Conservation (phyloP, 2,113 vertebrate species). For the Triplophysa tibetana region DNA sequence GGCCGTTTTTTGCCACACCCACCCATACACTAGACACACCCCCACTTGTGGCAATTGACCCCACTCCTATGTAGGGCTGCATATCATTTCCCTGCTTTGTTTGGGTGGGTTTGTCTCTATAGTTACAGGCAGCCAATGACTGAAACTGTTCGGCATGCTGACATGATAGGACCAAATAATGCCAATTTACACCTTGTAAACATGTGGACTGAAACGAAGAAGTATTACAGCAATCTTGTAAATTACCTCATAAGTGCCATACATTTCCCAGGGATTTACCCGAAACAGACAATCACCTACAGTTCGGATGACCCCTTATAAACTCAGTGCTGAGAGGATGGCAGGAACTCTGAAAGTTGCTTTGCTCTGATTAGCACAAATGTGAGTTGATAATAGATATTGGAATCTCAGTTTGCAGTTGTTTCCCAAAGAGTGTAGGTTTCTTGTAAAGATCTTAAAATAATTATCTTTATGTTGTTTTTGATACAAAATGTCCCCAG, state of each 20-base stretch:
- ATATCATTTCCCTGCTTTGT: constrained; percentile 72
- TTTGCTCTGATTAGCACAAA: constrained; percentile 23
- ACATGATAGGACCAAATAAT: constrained; percentile 27
- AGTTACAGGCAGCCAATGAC: constrained; percentile 66
- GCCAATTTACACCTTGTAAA: constrained; percentile 5
- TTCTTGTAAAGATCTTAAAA: constrained; percentile 59
- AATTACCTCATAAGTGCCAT: constrained; percentile 18
- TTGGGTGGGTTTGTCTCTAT: constrained; percentile 66
- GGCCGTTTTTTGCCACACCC: constrained; percentile 29
- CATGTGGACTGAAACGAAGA: constrained; percentile 5
- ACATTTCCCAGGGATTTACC: constrained; percentile 10
- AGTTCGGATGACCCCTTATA: constrained; percentile 5
- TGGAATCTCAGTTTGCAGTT: constrained; percentile 58
- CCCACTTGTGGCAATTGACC: constrained; percentile 56
- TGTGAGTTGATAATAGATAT: constrained; percentile 47
- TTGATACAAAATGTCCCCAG: constrained; percentile 70
- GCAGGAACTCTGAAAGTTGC: constrained; percentile 60
- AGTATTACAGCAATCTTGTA: not conserved
- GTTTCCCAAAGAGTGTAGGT: constrained; percentile 40
- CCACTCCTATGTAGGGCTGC: constrained; percentile 71
- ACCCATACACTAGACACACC: not conserved
- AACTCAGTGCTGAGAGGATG: constrained; percentile 9
- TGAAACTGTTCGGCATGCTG: constrained; percentile 33
- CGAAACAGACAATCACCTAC: not conserved
- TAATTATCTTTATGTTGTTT: constrained; percentile 60